Base-by-base conservation (phyloP, 2,113 vertebrate species). In the Nansenia antarctica region DNA sequence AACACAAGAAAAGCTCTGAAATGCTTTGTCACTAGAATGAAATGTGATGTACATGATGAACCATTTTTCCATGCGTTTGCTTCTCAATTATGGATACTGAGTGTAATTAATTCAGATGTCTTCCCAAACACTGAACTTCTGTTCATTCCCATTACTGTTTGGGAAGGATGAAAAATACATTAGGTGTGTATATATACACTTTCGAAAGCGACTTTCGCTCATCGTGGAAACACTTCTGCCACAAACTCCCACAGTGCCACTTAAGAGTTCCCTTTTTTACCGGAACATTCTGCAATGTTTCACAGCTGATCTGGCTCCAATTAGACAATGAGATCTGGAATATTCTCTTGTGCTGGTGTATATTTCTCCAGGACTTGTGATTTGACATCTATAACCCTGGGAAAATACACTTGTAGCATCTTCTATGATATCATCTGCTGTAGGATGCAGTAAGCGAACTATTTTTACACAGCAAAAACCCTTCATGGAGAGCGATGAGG, bases 61-160 rank as follows among this genome's bases (percentile, higher is more conserved):
- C 66, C 39, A 73, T 88, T 89, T 88, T 88, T 89, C 77, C 76
- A 71, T 88, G 82, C 82, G 54, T 86, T 84, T 74, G 74, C 81
- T 69, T 78, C 84, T 92, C 88, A 90, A 88, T 93, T 92, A 90
- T 91, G 64, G 67, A 91, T 90, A 15, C 62, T 86, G 87, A 90
- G 58, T 82, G 54, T 87, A 89, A 91, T 85, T 60, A 84, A 78
- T 80, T 85, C 53, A 75, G 89, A 90, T 74, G 74, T 85, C n/a
- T 72, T 79, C 76, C 74, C 76, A 89, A 90, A 91, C 87, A 88
- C 81, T 80, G 70, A 88, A 89, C 83, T 88, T 87, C 88, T 90
- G 85, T 81, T 90, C 70, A 62, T 72, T 89, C 85, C 81, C 85
- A 84, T 77, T 82, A 78, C 85, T 83, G 84, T 86, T 90, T 89